Base-by-base conservation (phyloP, 2,797 vertebrate species). In the Micromesistius poutassou region DNA sequence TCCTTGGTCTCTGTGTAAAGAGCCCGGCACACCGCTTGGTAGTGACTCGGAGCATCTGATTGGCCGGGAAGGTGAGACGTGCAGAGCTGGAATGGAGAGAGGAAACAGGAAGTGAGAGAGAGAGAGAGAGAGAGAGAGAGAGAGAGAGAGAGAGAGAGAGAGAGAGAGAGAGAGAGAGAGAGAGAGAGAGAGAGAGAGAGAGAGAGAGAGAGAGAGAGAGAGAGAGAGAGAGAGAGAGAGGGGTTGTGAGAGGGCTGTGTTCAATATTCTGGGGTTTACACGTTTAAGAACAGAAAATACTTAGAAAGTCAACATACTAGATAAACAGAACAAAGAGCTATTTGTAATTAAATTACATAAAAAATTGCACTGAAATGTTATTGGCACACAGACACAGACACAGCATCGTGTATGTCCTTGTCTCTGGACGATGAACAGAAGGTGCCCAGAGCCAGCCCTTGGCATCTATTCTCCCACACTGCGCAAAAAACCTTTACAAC, bases 1-100 rank as follows among this genome's bases (percentile, higher is more conserved):
- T 99, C 98, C 94, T 94, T 96, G 50, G 97, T 97, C 91, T 99
- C 98, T 0, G 97, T 94, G 84, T 96, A 98, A 12, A 99, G 94
- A 38, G 97, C 97, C 22, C 97, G 95, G 55, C 98, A 99, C 81
- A 99, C 98, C 0, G 98, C 98, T 92, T 97, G 97, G 87, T 99
- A 99, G 91, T 99, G 97, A 88, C 91, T 95, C 0, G 95, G 89
- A 0, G 96, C 96, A 30, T 99, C 96, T 0, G 95, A 94, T 12
- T 92, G 93, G 1, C 94, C 92, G 71, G 96, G 94, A 19, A 99
- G 95, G 89, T 97, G 97, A 83, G 94, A 93, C 35, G 94, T 94
- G 85, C 98, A 99, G 77, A 98, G 82, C 98, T 99, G 76, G 74
- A 80, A 86, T 55, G 25, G 50, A 78, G 66, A 78, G 31, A 86